These are phyloP conservation scores for Callosobruchus maculatus DNA, from an alignment of 2,888 invertebrate genomes.

Conservation along the genomic window DNA sequence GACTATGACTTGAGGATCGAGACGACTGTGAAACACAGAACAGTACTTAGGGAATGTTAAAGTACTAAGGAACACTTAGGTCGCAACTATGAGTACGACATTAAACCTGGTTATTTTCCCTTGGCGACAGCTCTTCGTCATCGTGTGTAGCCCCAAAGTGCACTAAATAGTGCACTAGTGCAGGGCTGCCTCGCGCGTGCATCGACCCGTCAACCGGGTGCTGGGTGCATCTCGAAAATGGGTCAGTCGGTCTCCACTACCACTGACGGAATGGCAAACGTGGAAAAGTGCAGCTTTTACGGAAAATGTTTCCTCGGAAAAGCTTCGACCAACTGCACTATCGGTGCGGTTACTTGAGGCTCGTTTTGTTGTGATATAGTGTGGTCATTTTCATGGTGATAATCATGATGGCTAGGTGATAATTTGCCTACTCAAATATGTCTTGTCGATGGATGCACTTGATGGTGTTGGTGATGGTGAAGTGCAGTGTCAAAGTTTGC, in stretches of 20 bases:
- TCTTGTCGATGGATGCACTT: no score
- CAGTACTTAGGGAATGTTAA: no score
- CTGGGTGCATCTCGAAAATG: constrained; percentile 31
- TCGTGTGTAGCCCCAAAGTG: not conserved
- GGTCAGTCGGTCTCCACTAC: constrained; percentile 32
- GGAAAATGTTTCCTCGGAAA: not conserved
- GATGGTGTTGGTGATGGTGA: not conserved
- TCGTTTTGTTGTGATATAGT: not conserved
- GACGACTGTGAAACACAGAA: no score
- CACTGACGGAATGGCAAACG: constrained; percentile 13
- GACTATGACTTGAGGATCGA: no score
- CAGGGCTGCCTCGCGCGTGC: constrained; percentile 20
- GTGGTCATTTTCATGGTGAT: no score
- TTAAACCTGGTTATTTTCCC: no score
- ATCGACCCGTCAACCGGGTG: constrained; percentile 14
- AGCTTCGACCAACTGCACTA: not conserved
- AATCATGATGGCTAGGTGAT: no score
- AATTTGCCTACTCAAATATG: no score
- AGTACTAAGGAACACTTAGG: no score
- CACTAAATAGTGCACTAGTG: constrained; percentile 10
- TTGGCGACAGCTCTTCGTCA: not conserved
- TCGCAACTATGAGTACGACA: no score
- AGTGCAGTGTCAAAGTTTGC: not conserved
- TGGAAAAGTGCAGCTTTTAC: constrained; percentile 7
- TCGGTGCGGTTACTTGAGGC: not conserved